These are phyloP conservation scores for Sebastes fasciatus DNA, from an alignment of 2,113 vertebrate genomes.

Conservation along the genomic window DNA sequence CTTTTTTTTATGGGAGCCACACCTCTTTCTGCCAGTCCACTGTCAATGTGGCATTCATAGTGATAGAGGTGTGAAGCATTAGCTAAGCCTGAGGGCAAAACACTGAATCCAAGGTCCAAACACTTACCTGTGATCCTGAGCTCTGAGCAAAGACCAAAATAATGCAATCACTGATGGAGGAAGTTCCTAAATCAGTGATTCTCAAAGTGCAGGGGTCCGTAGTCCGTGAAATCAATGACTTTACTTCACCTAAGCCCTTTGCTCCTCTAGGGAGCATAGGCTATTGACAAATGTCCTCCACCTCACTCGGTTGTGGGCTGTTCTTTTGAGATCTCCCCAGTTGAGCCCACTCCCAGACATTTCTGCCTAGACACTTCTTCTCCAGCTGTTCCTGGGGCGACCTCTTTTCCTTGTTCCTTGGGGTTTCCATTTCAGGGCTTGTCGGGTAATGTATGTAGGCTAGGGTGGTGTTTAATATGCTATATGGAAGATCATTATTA, in stretches of 20 bases:
- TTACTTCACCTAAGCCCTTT: too few species aligned
- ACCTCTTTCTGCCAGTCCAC: neutral
- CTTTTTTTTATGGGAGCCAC: neutral
- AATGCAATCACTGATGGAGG: neutral
- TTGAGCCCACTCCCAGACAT: too few species aligned
- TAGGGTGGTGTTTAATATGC: too few species aligned
- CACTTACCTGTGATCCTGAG: neutral
- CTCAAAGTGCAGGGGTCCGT: too few species aligned
- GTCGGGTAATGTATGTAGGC: neutral
- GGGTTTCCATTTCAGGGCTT: neutral
- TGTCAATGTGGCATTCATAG: neutral
- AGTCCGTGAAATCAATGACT: too few species aligned
- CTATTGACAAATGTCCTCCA: too few species aligned
- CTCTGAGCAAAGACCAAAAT: neutral
- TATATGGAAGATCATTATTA: too few species aligned
- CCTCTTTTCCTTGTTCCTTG: neutral
- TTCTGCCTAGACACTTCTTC: too few species aligned
- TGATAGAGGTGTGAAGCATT: constrained; percentile 6
- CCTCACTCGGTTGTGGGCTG: too few species aligned
- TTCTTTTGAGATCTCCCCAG: too few species aligned
- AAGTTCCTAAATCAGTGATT: neutral
- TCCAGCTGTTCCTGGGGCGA: neutral
- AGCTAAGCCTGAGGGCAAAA: neutral
- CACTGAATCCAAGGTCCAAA: neutral
- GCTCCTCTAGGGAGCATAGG: too few species aligned